phyloP scores from a whole-genome alignment of 92 coral and sea anemone genomes.

The Palythoa grandiflora region DNA sequence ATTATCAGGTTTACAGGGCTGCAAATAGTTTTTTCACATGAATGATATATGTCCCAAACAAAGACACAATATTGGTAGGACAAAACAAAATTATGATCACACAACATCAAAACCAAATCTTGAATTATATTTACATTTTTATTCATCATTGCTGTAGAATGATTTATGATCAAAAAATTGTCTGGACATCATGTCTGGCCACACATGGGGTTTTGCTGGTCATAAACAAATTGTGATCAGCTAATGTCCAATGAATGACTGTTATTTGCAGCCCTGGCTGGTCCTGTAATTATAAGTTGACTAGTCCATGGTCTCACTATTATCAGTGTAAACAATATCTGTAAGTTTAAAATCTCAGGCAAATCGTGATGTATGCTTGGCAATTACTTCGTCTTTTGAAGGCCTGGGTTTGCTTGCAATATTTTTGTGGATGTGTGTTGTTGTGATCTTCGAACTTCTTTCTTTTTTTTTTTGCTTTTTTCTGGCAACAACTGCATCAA shows the following conservation, averaged over 20 bases:
- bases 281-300: not conserved
- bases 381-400: too few relatives aligned
- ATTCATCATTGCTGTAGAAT: not conserved
- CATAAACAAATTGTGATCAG: not conserved
- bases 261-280: not conserved
- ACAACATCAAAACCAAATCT: not conserved
- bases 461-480: too few relatives aligned
- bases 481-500: too few relatives aligned
- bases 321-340: not conserved
- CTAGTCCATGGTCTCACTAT: not conserved
- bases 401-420: too few relatives aligned
- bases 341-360: not conserved
- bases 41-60: not conserved
- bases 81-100: not conserved
- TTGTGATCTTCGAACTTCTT: too few relatives aligned
- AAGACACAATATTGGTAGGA: not conserved
- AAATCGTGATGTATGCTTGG: too few relatives aligned
- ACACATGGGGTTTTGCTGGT: not conserved
- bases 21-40: not conserved
- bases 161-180: conserved; percentile 1
- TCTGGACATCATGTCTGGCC: not conserved
- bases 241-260: not conserved
- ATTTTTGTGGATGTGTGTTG: too few relatives aligned
- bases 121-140: not conserved
- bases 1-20: not conserved